Conservation (phyloP, 2,797 vertebrate species). For the Rhinichthys osculus region DNA sequence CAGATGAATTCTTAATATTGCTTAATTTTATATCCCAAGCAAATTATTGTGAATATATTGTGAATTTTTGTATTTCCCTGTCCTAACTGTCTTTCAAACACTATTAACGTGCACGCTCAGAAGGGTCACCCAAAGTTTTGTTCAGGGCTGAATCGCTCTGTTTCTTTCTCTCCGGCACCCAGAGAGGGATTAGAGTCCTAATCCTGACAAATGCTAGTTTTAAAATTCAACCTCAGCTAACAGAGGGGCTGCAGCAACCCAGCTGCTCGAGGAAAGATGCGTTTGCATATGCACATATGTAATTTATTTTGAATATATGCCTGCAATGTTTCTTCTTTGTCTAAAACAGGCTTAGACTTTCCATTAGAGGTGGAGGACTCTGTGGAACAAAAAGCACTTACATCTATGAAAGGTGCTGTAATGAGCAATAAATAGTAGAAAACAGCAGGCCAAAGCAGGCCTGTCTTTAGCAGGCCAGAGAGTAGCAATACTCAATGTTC, state of each 20-base stretch:
- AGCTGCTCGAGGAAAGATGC: slow-evolving; percentile 15
- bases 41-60: not conserved
- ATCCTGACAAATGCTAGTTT: slow-evolving; percentile 76
- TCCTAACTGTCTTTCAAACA: not conserved
- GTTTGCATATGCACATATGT: slow-evolving; percentile 30
- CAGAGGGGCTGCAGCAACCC: not conserved
- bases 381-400: not conserved
- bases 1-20: too few relatives aligned
- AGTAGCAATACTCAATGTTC: not conserved
- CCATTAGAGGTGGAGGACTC: not conserved
- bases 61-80: not conserved
- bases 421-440: not conserved
- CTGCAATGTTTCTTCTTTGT: not conserved
- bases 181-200: slow-evolving; percentile 76
- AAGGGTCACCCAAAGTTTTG: slow-evolving; percentile 72
- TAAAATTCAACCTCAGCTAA: slow-evolving; percentile 40
- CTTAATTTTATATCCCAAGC: not conserved
- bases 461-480: not conserved
- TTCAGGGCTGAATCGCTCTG: slow-evolving; percentile 75
- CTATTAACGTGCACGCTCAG: not conserved
- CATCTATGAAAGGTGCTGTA: not conserved
- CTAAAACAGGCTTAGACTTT: not conserved
- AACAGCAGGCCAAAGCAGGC: too few relatives aligned
- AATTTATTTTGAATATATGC: slow-evolving; percentile 3
- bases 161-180: slow-evolving; percentile 76